Conservation (phyloP, 2,888 invertebrate genomes). For the Timema cristinae region DNA sequence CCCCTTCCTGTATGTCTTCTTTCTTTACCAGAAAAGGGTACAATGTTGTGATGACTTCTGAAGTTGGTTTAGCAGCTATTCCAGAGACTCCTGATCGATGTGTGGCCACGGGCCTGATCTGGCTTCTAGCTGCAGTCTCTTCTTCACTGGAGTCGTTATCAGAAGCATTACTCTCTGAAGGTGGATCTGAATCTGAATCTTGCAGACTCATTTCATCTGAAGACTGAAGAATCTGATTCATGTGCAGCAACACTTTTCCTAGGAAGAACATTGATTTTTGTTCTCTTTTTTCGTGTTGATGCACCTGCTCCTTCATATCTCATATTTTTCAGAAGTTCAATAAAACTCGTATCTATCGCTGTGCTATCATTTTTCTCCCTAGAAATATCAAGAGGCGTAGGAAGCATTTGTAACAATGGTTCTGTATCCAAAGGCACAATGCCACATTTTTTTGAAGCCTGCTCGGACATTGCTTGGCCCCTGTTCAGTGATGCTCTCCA, state of each 20-base stretch:
- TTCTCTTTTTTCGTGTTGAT: too few relatives aligned
- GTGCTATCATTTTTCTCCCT: background rate
- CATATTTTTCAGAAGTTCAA: too few relatives aligned
- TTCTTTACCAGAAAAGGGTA: conserved; percentile 9
- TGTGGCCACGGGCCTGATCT: background rate
- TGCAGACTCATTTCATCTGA: too few relatives aligned
- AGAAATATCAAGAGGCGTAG: background rate
- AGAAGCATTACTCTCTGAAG: background rate
- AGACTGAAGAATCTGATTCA: too few relatives aligned
- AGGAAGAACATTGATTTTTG: too few relatives aligned
- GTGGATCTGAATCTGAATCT: too few relatives aligned
- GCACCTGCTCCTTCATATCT: too few relatives aligned
- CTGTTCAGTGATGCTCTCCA: background rate
- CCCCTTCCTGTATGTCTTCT: conserved; percentile 12
- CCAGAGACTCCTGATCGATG: background rate
- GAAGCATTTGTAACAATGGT: conserved; percentile 12
- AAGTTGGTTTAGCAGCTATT: background rate
- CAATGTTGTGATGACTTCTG: background rate
- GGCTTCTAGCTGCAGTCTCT: background rate
- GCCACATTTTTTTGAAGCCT: conserved; percentile 12
- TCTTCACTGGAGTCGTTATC: background rate
- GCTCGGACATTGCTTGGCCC: conserved; percentile 9
- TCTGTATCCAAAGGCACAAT: conserved; percentile 14
- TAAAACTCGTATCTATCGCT: too few relatives aligned
- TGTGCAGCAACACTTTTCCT: too few relatives aligned